Evolutionary conservation across 2,113 vertebrate genomes (phyloP).

Genomic region (Tragelaphus buxtoni): DNA sequence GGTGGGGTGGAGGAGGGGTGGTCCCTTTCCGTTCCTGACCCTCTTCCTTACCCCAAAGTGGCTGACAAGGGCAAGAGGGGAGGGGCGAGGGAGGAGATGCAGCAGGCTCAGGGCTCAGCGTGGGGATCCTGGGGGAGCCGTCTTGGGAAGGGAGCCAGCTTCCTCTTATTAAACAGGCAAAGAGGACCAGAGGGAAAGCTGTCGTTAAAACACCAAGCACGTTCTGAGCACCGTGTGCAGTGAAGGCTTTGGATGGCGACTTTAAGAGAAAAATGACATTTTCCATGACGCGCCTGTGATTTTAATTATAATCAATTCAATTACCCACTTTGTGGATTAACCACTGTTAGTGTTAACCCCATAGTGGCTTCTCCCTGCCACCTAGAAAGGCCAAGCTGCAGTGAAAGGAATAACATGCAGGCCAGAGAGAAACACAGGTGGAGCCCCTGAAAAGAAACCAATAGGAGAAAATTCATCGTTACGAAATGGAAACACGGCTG

Average conservation of each 20-base stretch:
- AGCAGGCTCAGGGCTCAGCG: neutral
- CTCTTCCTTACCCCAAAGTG: neutral
- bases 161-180: constrained; percentile 44
- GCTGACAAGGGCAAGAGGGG: neutral
- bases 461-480: neutral
- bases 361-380: constrained; percentile 8
- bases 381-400: neutral
- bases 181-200: constrained; percentile 43
- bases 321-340: constrained; percentile 66
- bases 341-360: constrained; percentile 45
- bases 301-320: constrained; percentile 70
- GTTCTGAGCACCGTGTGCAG: constrained; percentile 40
- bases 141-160: constrained; percentile 46
- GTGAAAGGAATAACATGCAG: neutral
- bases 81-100: neutral
- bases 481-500: neutral
- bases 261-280: constrained; percentile 72
- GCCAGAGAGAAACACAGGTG: neutral
- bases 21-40: neutral
- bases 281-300: constrained; percentile 56
- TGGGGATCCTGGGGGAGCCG: neutral
- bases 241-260: constrained; percentile 44
- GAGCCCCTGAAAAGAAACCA: neutral
- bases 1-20: neutral
- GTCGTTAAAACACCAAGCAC: constrained; percentile 63